Conservation (phyloP, 2,888 invertebrate species). For the Harmothoe impar region DNA sequence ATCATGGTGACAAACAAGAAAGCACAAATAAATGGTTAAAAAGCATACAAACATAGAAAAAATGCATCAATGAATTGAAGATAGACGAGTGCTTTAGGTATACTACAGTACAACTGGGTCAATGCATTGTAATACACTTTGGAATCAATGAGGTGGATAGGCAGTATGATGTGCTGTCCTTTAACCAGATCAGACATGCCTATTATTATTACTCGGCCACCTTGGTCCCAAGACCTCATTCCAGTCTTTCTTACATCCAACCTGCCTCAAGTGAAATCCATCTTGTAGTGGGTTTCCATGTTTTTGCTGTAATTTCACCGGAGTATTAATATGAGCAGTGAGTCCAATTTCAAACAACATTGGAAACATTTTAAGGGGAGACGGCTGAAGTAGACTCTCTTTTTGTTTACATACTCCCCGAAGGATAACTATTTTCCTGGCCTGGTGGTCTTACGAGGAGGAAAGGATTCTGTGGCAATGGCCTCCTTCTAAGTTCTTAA, state of each 20-base stretch:
- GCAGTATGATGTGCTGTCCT: background rate
- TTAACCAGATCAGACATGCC: background rate
- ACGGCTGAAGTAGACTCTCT: background rate
- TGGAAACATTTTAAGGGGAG: background rate
- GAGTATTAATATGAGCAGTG: background rate
- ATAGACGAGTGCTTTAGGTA: too few relatives aligned
- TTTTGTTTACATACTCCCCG: background rate
- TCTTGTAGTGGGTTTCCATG: background rate
- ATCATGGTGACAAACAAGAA: too few relatives aligned
- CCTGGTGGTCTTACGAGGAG: background rate
- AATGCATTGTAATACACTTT: background rate
- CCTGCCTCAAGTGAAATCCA: background rate
- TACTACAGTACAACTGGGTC: too few relatives aligned
- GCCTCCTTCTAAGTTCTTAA: too few relatives aligned
- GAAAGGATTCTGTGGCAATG: too few relatives aligned
- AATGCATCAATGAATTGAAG: too few relatives aligned
- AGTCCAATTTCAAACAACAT: slow-evolving; percentile 22
- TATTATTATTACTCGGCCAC: background rate
- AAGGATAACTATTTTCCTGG: background rate
- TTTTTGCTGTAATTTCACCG: background rate
- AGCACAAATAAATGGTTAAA: too few relatives aligned
- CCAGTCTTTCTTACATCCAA: background rate
- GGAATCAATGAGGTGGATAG: background rate
- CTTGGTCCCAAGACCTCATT: background rate
- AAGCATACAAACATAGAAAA: too few relatives aligned